Evolutionary conservation across 1,140 invertebrate genomes (phyloP).

Genomic region (Drosophila repleta): DNA sequence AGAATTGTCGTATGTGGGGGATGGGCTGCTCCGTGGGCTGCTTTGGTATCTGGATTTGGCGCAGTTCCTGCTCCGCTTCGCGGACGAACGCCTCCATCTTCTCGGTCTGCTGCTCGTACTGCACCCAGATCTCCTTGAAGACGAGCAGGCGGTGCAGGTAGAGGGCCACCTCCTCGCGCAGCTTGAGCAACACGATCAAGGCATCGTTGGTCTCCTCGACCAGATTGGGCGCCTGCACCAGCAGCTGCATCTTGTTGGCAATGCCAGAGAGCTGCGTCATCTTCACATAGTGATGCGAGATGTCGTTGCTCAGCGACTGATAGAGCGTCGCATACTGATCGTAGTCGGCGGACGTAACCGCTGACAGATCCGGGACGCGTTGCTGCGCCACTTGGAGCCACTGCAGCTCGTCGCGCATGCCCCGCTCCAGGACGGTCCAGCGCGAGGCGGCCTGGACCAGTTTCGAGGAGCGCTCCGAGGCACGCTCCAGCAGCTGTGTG

Average conservation of each 20-base stretch:
- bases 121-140: slow-evolving; percentile 91
- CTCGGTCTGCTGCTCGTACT: slow-evolving; percentile 89
- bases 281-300: slow-evolving; percentile 90
- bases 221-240: slow-evolving; percentile 89
- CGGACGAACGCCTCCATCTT: slow-evolving; percentile 90
- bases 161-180: slow-evolving; percentile 90
- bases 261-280: slow-evolving; percentile 89
- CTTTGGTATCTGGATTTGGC: slow-evolving; percentile 84
- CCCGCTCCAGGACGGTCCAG: slow-evolving; percentile 92
- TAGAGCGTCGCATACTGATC: slow-evolving; percentile 93
- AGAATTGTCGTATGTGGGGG: slow-evolving; percentile 91
- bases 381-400: slow-evolving; percentile 93
- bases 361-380: slow-evolving; percentile 90
- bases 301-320: slow-evolving; percentile 90
- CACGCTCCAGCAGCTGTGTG: slow-evolving; percentile 90
- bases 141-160: slow-evolving; percentile 88
- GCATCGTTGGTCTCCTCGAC: slow-evolving; percentile 89
- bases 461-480: slow-evolving; percentile 90
- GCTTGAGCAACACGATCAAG: slow-evolving; percentile 87
- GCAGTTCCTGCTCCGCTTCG: slow-evolving; percentile 88
- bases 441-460: slow-evolving; percentile 92
- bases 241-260: slow-evolving; percentile 89
- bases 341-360: slow-evolving; percentile 91
- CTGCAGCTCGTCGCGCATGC: slow-evolving; percentile 91
- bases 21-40: slow-evolving; percentile 86